Evolutionary conservation across 2,797 vertebrate genomes (phyloP).

Genomic region (Bovichtus variegatus): DNA sequence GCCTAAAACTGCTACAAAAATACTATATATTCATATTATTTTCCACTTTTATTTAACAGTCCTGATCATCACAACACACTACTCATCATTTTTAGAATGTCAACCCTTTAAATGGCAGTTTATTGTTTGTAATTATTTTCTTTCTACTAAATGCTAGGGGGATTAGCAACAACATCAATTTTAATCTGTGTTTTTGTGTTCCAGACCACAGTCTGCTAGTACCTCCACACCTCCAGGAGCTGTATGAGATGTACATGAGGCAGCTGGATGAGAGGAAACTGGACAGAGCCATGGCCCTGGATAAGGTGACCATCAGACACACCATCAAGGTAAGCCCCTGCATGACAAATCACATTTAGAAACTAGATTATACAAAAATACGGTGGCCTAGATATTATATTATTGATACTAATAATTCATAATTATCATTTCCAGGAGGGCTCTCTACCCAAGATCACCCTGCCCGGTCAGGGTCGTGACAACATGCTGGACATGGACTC

Average conservation of each 20-base stretch:
- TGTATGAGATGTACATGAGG: constrained; percentile 89
- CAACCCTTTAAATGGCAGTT: too few relatives aligned
- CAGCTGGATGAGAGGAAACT: constrained; percentile 88
- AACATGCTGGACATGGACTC: constrained; percentile 85
- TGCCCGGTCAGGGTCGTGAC: constrained; percentile 77
- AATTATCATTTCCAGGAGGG: constrained; percentile 80
- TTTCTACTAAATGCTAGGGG: too few relatives aligned
- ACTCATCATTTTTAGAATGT: too few relatives aligned
- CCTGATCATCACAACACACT: too few relatives aligned
- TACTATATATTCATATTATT: too few relatives aligned
- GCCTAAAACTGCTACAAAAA: too few relatives aligned
- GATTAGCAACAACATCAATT: too few relatives aligned
- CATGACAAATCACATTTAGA: not conserved
- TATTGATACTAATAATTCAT: not conserved
- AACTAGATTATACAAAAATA: not conserved
- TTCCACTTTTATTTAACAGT: too few relatives aligned
- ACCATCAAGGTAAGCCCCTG: constrained; percentile 84
- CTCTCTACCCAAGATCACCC: constrained; percentile 86
- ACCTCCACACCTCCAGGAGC: constrained; percentile 88
- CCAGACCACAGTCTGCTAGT: constrained; percentile 90
- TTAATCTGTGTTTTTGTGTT: constrained; percentile 7
- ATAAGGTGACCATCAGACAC: constrained; percentile 83
- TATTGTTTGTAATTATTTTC: too few relatives aligned
- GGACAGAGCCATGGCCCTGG: constrained; percentile 86
- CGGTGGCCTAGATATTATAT: not conserved